These are phyloP conservation scores for Stenchaetothrips biformis DNA, from an alignment of 2,888 invertebrate genomes.

Conservation along the genomic window DNA sequence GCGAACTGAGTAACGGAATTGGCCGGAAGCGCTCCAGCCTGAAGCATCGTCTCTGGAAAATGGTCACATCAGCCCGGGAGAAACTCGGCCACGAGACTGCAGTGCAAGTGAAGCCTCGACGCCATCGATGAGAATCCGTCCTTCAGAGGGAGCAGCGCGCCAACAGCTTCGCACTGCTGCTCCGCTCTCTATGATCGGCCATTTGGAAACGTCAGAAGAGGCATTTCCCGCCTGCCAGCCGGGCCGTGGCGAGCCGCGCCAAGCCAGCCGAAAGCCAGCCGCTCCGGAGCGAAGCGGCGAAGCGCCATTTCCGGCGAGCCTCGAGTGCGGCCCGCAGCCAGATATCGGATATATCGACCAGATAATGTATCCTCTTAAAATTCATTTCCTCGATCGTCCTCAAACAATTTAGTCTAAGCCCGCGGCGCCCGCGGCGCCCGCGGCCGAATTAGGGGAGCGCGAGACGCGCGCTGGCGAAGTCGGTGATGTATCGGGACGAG, in stretches of 20 bases:
- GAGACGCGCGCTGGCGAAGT: background rate
- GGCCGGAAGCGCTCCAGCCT: no score
- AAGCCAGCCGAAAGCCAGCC: no score
- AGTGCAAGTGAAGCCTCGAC: no score
- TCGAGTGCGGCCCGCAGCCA: background rate
- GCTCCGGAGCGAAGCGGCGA: no score
- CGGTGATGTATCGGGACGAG: background rate
- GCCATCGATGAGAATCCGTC: no score
- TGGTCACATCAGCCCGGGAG: no score
- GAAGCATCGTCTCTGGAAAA: no score
- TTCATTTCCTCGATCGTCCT: constrained; percentile 4
- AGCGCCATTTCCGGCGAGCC: no score
- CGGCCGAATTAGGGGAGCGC: background rate
- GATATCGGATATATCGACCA: constrained; percentile 21
- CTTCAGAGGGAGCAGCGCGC: no score
- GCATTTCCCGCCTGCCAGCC: background rate
- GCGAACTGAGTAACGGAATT: no score
- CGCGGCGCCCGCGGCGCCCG: background rate
- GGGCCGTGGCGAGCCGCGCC: no score
- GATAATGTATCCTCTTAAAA: constrained; percentile 24
- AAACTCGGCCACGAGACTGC: no score
- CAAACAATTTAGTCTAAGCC: constrained; percentile 20
- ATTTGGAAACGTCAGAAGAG: constrained; percentile 1
- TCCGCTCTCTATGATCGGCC: constrained; percentile 3
- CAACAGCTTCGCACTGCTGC: background rate